A percentile compares a stretch with the other conserved stretches of the same genome.
phyloP scores from a whole-genome alignment of 2,113 vertebrate genomes.

The Lepisosteus oculatus region DNA sequence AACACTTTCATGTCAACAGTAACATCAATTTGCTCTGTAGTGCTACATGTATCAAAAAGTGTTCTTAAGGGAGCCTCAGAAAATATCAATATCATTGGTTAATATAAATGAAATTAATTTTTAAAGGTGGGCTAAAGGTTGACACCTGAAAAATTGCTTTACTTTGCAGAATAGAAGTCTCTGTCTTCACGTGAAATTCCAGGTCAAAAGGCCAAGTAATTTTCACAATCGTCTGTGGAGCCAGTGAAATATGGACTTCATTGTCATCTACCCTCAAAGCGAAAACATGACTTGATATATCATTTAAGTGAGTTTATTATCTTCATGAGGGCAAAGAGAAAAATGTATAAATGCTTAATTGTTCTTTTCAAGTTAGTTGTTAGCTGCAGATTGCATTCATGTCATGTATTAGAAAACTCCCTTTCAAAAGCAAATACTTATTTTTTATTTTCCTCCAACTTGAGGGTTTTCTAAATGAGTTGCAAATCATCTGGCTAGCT shows the following conservation, averaged over 20 bases:
- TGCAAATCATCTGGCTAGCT: no score
- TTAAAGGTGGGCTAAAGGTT: constrained; percentile 84
- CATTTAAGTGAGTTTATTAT: constrained; percentile 84
- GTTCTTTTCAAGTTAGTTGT: no score
- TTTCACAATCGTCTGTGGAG: constrained; percentile 82
- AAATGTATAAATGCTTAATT: constrained; percentile 43
- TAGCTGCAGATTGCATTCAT: no score
- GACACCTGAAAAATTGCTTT: constrained; percentile 86
- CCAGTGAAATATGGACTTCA: constrained; percentile 88
- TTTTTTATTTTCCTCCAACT: no score
- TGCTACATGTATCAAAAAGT: constrained; percentile 77
- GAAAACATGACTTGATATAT: constrained; percentile 84
- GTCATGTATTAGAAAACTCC: no score
- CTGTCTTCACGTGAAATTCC: constrained; percentile 83
- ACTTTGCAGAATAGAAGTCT: constrained; percentile 83
- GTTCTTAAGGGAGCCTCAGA: constrained; percentile 55
- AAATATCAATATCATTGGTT: constrained; percentile 86
- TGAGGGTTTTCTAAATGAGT: no score
- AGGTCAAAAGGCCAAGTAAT: constrained; percentile 83
- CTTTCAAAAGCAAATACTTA: no score
- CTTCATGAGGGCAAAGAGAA: constrained; percentile 77
- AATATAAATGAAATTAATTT: constrained; percentile 91
- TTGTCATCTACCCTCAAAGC: constrained; percentile 82
- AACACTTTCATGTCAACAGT: constrained; percentile 64
- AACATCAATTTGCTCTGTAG: constrained; percentile 68